Conservation (phyloP, 2,797 vertebrate species). For the Rhinoraja longicauda region DNA sequence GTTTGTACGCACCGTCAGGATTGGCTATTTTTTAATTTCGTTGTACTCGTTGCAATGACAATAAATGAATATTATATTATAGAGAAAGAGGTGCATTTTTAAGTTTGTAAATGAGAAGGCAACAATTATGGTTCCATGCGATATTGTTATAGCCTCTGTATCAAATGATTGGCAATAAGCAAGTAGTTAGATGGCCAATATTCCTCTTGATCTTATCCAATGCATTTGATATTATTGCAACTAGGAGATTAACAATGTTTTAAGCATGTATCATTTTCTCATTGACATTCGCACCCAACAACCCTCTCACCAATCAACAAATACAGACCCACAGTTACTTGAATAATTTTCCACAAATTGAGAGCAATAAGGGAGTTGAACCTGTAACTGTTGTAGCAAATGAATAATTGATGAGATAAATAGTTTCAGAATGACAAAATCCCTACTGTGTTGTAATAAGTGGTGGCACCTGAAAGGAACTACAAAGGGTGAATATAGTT, state of each 20-base stretch:
- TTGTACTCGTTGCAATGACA: too few relatives aligned
- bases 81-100: background rate
- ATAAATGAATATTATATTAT: too few relatives aligned
- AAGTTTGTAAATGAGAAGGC: background rate
- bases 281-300: background rate
- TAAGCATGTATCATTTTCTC: background rate
- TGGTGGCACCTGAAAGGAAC: background rate
- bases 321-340: too few relatives aligned
- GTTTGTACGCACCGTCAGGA: too few relatives aligned
- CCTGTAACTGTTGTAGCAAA: background rate
- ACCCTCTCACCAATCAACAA: background rate
- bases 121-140: background rate
- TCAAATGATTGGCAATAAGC: background rate
- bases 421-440: background rate
- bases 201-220: background rate
- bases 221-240: background rate
- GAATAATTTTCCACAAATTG: background rate
- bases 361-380: background rate
- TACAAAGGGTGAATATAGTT: constrained; percentile 8
- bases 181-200: background rate
- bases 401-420: background rate
- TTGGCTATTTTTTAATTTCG: too few relatives aligned
- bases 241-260: background rate
- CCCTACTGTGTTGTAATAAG: background rate
- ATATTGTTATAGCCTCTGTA: too few relatives aligned